phyloP scores from a whole-genome alignment of 1,140 invertebrate genomes.

The Latrodectus geometricus region DNA sequence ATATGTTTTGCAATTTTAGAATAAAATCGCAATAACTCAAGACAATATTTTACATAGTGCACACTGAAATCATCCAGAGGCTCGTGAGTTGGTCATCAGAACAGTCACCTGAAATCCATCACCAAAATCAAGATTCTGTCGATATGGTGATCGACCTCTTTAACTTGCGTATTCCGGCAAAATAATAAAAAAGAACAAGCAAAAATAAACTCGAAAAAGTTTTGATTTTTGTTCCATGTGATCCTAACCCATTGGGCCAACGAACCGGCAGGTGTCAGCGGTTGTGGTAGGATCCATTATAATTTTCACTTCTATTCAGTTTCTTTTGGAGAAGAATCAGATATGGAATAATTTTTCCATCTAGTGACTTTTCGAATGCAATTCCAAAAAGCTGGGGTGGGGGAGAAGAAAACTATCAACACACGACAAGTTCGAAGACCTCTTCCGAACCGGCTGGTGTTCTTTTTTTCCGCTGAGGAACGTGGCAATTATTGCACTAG shows the following conservation, averaged over 20 bases:
- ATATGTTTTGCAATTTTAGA: too few relatives aligned
- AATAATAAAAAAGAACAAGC: too few relatives aligned
- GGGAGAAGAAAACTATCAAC: neutral
- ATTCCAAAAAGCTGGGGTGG: neutral
- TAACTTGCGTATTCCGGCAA: neutral
- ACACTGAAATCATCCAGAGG: too few relatives aligned
- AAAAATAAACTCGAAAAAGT: neutral
- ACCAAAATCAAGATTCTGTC: neutral
- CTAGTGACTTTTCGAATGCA: constrained; percentile 1
- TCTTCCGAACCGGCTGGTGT: neutral
- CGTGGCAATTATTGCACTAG: neutral
- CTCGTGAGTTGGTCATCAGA: neutral
- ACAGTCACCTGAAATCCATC: too few relatives aligned
- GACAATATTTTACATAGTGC: too few relatives aligned
- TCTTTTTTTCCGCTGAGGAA: neutral
- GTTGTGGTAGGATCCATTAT: neutral
- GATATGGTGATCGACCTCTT: neutral
- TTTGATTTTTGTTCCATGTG: neutral
- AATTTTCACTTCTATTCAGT: neutral
- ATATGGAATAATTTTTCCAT: constrained; percentile 2
- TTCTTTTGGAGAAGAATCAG: neutral
- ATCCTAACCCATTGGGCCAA: neutral
- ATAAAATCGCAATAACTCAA: too few relatives aligned
- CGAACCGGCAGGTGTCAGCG: neutral
- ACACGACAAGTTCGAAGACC: neutral